phyloP scores from a whole-genome alignment of 92 coral and sea anemone genomes.

The Diadumene lineata region DNA sequence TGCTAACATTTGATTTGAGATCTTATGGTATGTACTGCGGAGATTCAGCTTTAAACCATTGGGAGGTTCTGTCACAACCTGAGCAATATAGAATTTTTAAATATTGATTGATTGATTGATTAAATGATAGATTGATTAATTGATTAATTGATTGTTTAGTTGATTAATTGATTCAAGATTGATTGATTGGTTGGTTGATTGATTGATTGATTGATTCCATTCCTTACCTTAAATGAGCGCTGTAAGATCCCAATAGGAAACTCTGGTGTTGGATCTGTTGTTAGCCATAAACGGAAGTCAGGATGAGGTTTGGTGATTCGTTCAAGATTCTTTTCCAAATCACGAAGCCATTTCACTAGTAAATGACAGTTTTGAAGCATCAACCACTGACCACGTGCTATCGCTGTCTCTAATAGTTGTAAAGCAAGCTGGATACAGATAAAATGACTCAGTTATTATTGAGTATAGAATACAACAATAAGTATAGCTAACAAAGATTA shows the following conservation, averaged over 20 bases:
- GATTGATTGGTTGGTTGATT: too few relatives aligned
- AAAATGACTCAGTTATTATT: neutral
- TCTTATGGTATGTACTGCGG: conserved; percentile 99
- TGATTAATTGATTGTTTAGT: too few relatives aligned
- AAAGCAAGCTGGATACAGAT: conserved; percentile 69
- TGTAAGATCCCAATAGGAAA: conserved; percentile 97
- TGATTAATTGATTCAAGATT: too few relatives aligned
- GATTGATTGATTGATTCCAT: too few relatives aligned
- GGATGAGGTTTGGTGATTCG: conserved; percentile 98
- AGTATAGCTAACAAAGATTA: too few relatives aligned
- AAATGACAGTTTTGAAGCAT: conserved; percentile 99
- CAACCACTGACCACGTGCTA: conserved; percentile 99
- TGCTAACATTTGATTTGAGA: conserved; percentile 89
- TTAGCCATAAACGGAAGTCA: conserved; percentile 97
- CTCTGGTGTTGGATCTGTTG: conserved; percentile 99
- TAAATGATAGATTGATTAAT: too few relatives aligned
- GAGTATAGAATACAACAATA: too few relatives aligned
- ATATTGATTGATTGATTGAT: too few relatives aligned
- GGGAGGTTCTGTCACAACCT: conserved; percentile 99
- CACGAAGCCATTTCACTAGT: conserved; percentile 92
- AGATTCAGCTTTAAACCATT: conserved; percentile 96
- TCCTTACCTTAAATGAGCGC: conserved; percentile 87
- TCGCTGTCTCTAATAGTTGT: conserved; percentile 97
- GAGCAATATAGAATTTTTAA: neutral
- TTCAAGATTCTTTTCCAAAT: conserved; percentile 94